These are phyloP conservation scores for Xiphydria camelus DNA, from an alignment of 2,888 invertebrate genomes.

Conservation along the genomic window DNA sequence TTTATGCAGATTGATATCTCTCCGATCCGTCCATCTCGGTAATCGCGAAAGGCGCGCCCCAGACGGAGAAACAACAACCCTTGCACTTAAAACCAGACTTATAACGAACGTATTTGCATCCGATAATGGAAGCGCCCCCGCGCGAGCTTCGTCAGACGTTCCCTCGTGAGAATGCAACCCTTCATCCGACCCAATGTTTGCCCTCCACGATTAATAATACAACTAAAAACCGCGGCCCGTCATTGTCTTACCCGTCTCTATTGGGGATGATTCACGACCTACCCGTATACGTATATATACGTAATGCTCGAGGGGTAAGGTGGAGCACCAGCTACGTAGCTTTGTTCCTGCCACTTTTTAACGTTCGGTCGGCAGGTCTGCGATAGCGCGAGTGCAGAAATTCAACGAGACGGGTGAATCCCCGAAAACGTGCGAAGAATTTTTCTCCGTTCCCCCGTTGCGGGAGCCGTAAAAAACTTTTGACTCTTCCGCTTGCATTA, in stretches of 20 bases:
- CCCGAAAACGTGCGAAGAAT: too few relatives aligned
- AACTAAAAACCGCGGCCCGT: conserved; percentile 30
- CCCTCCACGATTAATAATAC: conserved; percentile 37
- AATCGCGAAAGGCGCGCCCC: conserved; percentile 1
- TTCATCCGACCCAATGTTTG: conserved; percentile 13
- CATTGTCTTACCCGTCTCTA: conserved; percentile 26
- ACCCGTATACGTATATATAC: not conserved
- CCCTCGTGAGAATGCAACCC: conserved; percentile 4
- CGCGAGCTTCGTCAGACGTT: conserved; percentile 7
- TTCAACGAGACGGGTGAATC: too few relatives aligned
- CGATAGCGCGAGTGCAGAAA: not conserved
- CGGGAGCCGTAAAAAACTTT: too few relatives aligned
- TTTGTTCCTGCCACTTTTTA: conserved; percentile 19
- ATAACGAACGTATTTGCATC: conserved; percentile 48
- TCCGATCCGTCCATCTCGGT: too few relatives aligned
- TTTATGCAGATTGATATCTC: too few relatives aligned
- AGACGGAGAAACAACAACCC: conserved; percentile 5
- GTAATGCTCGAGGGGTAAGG: too few relatives aligned
- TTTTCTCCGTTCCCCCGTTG: too few relatives aligned
- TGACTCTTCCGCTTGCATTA: too few relatives aligned
- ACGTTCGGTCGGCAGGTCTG: too few relatives aligned
- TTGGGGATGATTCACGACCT: not conserved
- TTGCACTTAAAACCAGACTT: conserved; percentile 32
- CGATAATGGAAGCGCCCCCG: conserved; percentile 40
- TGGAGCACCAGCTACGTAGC: conserved; percentile 8